A percentile compares a stretch with the other conserved stretches of the same genome.
Evolutionary conservation across 1,140 invertebrate species (phyloP).

Genomic region (Eueides isabella): DNA sequence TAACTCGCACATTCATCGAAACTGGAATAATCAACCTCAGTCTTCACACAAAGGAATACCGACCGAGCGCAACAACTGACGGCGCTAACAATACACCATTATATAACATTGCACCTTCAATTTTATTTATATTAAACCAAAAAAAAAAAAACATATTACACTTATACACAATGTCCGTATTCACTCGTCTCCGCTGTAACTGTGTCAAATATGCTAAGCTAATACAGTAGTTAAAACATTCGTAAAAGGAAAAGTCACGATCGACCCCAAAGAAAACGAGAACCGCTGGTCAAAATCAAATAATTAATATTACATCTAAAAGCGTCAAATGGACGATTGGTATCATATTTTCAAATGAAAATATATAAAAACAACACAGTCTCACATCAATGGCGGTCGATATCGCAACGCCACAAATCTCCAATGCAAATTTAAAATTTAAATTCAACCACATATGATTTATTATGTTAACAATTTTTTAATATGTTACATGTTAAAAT

Average conservation of each 20-base stretch:
- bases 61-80: slow-evolving; percentile 65
- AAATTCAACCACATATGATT: not conserved
- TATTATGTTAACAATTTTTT: not conserved
- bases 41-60: slow-evolving; percentile 76
- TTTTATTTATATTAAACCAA: slow-evolving; percentile 62
- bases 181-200: slow-evolving; percentile 25
- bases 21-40: slow-evolving; percentile 81
- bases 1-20: slow-evolving; percentile 78
- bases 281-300: slow-evolving; percentile 1
- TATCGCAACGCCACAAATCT: not conserved
- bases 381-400: slow-evolving; percentile 4
- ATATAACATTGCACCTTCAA: slow-evolving; percentile 80
- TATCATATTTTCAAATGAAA: slow-evolving; percentile 10
- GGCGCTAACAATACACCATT: slow-evolving; percentile 65
- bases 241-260: not conserved
- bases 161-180: slow-evolving; percentile 47
- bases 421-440: not conserved
- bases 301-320: slow-evolving; percentile 8
- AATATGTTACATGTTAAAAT: not conserved
- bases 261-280: not conserved
- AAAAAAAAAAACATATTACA: slow-evolving; percentile 52
- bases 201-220: slow-evolving; percentile 2
- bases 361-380: not conserved
- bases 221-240: not conserved
- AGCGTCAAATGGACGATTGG: slow-evolving; percentile 8